Conservation (phyloP, 2,797 vertebrate species). For the Tapera naevia region DNA sequence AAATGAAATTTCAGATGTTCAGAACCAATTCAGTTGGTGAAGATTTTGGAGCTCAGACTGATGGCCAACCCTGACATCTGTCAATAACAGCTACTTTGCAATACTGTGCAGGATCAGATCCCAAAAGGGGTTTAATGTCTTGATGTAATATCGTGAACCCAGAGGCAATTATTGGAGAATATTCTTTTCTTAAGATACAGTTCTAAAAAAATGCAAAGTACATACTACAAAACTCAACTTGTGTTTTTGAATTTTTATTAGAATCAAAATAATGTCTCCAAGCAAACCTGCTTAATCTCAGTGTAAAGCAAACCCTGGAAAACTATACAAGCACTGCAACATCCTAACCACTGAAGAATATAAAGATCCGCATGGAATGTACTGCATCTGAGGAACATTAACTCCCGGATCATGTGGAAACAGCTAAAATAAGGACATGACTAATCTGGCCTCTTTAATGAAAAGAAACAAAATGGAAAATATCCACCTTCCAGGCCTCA, state of each 20-base stretch:
- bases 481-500: neutral
- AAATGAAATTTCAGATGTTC: neutral
- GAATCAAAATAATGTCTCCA: neutral
- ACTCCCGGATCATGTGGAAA: neutral
- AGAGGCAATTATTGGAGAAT: neutral
- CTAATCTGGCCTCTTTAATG: constrained; percentile 6
- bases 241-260: neutral
- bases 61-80: neutral
- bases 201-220: neutral
- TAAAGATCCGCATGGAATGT: neutral
- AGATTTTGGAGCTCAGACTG: neutral
- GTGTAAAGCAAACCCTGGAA: neutral
- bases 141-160: neutral
- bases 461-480: constrained; percentile 44
- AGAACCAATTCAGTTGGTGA: neutral
- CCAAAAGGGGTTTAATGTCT: neutral
- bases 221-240: neutral
- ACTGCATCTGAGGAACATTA: neutral
- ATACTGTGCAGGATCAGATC: neutral
- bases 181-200: neutral
- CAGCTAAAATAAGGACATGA: neutral
- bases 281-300: neutral
- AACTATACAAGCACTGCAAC: neutral
- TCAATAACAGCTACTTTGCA: neutral
- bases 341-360: neutral